Conservation (phyloP, 2,888 invertebrate genomes). For the Drosophila borealis region DNA sequence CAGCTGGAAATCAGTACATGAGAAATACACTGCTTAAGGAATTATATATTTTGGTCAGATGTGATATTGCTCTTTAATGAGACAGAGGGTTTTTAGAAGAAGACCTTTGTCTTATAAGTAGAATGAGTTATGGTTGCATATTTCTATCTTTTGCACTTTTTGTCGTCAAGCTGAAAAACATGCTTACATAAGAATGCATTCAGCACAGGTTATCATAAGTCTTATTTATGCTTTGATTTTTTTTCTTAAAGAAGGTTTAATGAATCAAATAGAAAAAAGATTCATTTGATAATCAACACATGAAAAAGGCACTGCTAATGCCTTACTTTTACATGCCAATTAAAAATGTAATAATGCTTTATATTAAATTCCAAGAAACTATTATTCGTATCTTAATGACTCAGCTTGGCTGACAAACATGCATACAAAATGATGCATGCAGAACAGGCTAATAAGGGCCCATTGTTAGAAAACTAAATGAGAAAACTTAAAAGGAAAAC, state of each 20-base stretch:
- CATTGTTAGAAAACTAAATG: background rate
- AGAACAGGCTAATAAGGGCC: background rate
- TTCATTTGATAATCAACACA: too few relatives aligned
- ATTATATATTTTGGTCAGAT: background rate
- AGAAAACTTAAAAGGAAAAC: background rate
- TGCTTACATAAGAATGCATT: background rate
- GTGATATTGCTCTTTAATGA: slow-evolving; percentile 2
- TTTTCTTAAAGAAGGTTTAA: too few relatives aligned
- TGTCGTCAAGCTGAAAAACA: slow-evolving; percentile 1
- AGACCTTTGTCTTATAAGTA: background rate
- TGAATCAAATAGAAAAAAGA: too few relatives aligned
- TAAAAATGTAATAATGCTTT: too few relatives aligned
- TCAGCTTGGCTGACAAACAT: background rate
- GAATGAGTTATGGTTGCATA: background rate
- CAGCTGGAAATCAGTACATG: slow-evolving; percentile 8
- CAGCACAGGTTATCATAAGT: background rate
- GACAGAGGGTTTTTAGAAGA: too few relatives aligned
- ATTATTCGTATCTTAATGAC: too few relatives aligned
- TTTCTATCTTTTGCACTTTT: background rate
- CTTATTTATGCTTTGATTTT: background rate
- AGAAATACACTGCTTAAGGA: background rate
- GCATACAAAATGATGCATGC: background rate
- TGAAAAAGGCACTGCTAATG: too few relatives aligned
- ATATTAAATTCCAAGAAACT: too few relatives aligned
- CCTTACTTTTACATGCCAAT: too few relatives aligned